phyloP scores from a whole-genome alignment of 2,888 invertebrate species.

The Muschampia plurimacula region DNA sequence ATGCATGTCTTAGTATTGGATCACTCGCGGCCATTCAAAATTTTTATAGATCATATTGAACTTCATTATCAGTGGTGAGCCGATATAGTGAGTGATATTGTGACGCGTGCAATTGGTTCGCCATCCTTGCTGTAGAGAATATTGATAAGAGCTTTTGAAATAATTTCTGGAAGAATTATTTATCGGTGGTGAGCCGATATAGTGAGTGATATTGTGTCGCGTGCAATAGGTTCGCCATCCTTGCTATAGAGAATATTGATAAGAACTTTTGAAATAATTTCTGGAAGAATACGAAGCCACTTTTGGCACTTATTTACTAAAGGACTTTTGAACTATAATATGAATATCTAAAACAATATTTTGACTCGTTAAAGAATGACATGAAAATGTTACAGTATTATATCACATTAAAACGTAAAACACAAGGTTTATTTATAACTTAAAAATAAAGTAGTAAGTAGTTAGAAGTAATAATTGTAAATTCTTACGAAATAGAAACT shows the following conservation, averaged over 20 bases:
- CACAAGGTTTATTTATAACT: conserved; percentile 19
- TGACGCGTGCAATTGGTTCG: too few species aligned
- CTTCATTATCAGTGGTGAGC: too few species aligned
- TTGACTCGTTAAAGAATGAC: not conserved
- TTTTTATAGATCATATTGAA: too few species aligned
- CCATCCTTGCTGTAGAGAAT: conserved; percentile 1
- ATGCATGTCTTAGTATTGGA: too few species aligned
- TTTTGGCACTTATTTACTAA: conserved; percentile 65
- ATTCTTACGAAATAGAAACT: conserved; percentile 13
- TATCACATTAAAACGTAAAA: conserved; percentile 40
- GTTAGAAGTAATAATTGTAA: conserved; percentile 13
- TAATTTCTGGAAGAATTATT: conserved; percentile 40
- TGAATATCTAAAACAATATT: not conserved
- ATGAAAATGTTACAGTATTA: conserved; percentile 28
- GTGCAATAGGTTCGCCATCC: too few species aligned
- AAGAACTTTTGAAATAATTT: conserved; percentile 25
- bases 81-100: too few species aligned
- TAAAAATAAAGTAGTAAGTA: conserved; percentile 8
- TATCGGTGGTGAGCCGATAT: too few species aligned
- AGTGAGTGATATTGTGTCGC: too few species aligned
- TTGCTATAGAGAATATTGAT: conserved; percentile 11
- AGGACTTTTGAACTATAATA: conserved; percentile 16
- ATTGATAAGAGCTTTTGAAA: conserved; percentile 9
- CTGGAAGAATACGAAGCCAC: conserved; percentile 58
- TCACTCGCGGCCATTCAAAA: too few species aligned